A percentile compares a stretch with the other conserved stretches of the same genome.
phyloP scores from a whole-genome alignment of 2,888 invertebrate genomes.

The Buathra laborator region DNA sequence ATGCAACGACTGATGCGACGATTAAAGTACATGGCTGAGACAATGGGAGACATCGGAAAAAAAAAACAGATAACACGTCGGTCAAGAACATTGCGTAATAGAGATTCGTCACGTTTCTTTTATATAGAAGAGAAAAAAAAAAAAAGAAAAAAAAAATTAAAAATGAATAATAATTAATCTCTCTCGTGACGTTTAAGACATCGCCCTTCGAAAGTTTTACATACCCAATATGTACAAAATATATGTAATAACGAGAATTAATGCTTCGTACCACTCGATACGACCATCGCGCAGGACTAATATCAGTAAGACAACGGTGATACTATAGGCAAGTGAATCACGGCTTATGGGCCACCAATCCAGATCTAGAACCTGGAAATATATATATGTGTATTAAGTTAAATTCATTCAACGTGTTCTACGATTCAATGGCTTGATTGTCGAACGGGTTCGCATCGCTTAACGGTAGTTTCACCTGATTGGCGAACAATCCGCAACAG shows the following conservation, averaged over 20 bases:
- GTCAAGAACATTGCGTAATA: not conserved
- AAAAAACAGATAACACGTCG: not conserved
- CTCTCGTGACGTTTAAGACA: constrained; percentile 61
- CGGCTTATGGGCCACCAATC: constrained; percentile 93
- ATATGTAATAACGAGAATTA: constrained; percentile 90
- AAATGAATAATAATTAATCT: constrained; percentile 47
- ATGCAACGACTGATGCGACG: constrained; percentile 87
- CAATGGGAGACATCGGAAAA: constrained; percentile 17
- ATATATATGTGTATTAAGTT: constrained; percentile 20
- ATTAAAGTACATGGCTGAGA: constrained; percentile 90
- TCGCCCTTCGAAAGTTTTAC: constrained; percentile 78
- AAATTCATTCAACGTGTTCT: constrained; percentile 39
- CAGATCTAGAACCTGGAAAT: constrained; percentile 88
- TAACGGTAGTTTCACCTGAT: constrained; percentile 85
- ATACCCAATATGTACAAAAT: constrained; percentile 90
- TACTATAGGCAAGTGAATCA: constrained; percentile 90
- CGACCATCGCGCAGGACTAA: constrained; percentile 89
- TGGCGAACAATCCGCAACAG: constrained; percentile 90
- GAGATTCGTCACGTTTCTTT: not conserved
- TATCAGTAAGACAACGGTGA: constrained; percentile 90
- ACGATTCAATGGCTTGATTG: constrained; percentile 40
- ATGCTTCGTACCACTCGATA: constrained; percentile 92
- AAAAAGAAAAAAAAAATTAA: constrained; percentile 12
- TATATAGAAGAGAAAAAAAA: constrained; percentile 54
- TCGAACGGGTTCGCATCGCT: constrained; percentile 46